phyloP scores from a whole-genome alignment of 2,797 vertebrate genomes.

The Emydoidea blandingii region DNA sequence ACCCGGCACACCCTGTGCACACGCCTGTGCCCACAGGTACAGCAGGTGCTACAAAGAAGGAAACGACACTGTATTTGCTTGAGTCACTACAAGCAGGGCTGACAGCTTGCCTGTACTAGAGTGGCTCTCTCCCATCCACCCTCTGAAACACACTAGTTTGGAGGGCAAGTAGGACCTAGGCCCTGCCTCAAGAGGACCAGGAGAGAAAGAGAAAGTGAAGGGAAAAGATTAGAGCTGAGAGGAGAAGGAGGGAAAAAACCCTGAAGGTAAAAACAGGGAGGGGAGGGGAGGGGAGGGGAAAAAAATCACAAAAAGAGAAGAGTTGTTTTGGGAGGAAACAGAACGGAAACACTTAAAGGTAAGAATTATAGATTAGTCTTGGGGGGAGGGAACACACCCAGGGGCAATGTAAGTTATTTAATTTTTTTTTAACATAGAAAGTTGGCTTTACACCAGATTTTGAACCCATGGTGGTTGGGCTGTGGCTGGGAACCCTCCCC shows the following conservation, averaged over 20 bases:
- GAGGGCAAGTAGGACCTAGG: not conserved
- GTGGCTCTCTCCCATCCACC: not conserved
- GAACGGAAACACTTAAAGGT: not conserved
- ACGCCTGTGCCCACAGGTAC: not conserved
- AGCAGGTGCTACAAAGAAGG: not conserved
- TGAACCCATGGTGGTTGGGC: not conserved
- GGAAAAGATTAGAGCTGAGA: not conserved
- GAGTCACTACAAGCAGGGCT: not conserved
- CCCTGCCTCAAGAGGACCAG: accelerated
- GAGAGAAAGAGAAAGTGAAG: not conserved
- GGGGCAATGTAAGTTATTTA: not conserved
- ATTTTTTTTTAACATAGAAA: not conserved
- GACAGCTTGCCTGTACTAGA: not conserved
- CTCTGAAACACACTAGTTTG: not conserved
- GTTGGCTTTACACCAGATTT: not conserved
- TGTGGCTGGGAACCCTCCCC: not conserved
- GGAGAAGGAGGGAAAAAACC: not conserved
- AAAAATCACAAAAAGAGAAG: not conserved
- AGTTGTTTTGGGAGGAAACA: constrained; percentile 3
- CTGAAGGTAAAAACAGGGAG: not conserved
- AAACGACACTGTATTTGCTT: not conserved
- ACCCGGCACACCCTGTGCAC: too few relatives aligned
- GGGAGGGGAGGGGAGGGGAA: too few relatives aligned
- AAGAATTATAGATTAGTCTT: not conserved
- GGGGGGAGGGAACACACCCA: not conserved